Base-by-base conservation (phyloP, 1,140 invertebrate genomes). In the Pectinophora gossypiella region DNA sequence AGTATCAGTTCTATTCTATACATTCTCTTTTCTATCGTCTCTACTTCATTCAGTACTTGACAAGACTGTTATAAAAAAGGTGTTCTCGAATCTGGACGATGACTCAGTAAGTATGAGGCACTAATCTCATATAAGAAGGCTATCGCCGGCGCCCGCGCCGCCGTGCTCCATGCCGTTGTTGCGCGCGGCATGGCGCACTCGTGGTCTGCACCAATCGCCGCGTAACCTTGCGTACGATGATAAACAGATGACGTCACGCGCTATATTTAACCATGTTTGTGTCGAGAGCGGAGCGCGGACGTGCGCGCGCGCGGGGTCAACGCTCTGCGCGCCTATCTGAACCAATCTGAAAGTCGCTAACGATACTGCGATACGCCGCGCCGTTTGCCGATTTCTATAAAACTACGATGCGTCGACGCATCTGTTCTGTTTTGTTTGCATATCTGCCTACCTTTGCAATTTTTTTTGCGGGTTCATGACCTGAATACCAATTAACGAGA, bases 221-320 rank as follows among this genome's bases (percentile, higher is more conserved):
- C 72, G 77, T 83, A 85, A 85, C 81, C 81, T 85, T 85, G 81
- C 76, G 72, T 74, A 71, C 68, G 61, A 61, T 69, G 76, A 73
- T 83, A 81, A 85, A 85, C 79, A 85, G 59, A 67, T 82, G 76
- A 85, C 82, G 79, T 85, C 77, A 83, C 70, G 4, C 36, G 57
- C 65, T 83, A 85, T 83, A 71, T 78, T 68, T 83, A 81, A 56
- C 61, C 68, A 50, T 59, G 74, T 62, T 62, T 60, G 59, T 64
- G 63, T 64, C 48, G 68, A 62, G 67, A 57, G 59, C 42, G 57
- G 69, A 36, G 51, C 40, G 49, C 43, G 52, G 38, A 48, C 36
- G 36, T 36, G 50, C n/a, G 51, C 76, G 78, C 78, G 68, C 55
- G 77, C 70, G 76, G 64, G 75, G 72, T 82, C 74, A 68, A 74